Percentiles rank a stretch among this genome's conserved stretches.
phyloP scores from a whole-genome alignment of 2,888 invertebrate species.

The Chalcosyrphus nemorum region DNA sequence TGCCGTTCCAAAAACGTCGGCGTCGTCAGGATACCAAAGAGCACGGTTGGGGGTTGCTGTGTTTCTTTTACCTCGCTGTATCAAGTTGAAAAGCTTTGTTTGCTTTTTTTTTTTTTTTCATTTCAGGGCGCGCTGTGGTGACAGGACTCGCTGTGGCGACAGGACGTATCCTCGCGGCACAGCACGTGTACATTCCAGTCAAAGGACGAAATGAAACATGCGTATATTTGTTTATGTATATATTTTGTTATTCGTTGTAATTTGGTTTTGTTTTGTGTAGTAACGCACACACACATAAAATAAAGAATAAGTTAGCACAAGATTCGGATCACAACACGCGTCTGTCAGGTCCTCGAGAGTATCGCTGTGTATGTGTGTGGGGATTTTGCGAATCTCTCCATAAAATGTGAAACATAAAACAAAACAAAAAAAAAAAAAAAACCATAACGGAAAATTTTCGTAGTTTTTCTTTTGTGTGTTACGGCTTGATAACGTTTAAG shows the following conservation, averaged over 20 bases:
- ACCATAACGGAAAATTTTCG: constrained; percentile 7
- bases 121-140: neutral
- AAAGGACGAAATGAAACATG: constrained; percentile 21
- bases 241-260: constrained; percentile 1
- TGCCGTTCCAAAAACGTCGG: no score
- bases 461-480: constrained; percentile 16
- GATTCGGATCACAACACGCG: constrained; percentile 5
- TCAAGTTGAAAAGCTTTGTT: constrained; percentile 14
- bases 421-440: neutral
- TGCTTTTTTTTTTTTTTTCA: neutral
- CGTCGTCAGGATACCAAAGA: neutral
- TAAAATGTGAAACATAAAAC: constrained; percentile 5
- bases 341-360: neutral
- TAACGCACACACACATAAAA: neutral
- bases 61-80: neutral
- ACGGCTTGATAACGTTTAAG: constrained; percentile 26
- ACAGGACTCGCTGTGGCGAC: neutral
- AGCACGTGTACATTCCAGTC: constrained; percentile 38
- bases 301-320: neutral
- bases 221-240: constrained; percentile 17
- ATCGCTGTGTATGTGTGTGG: neutral
- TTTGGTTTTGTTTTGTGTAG: neutral
- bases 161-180: constrained; percentile 1
- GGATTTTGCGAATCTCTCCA: constrained; percentile 14
- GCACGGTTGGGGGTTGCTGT: neutral